These are phyloP conservation scores for Siniperca knerii DNA, from an alignment of 2,113 vertebrate genomes.

Conservation along the genomic window DNA sequence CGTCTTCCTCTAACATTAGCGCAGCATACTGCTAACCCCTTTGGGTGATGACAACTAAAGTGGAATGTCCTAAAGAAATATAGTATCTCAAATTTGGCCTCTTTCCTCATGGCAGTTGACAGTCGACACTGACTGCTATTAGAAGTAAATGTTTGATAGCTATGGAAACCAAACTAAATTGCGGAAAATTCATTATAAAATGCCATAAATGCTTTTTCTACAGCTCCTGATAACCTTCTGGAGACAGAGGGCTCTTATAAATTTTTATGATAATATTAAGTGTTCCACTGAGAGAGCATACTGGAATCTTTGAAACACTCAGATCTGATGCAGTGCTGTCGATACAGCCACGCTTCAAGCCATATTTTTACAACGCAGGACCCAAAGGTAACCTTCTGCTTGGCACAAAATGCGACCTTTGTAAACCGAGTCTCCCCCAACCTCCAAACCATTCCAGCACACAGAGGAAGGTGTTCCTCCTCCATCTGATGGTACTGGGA, in stretches of 20 bases:
- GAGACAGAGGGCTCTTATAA: conserved; percentile 36
- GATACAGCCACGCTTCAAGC: not conserved
- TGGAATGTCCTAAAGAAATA: conserved; percentile 50
- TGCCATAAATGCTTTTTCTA: conserved; percentile 28
- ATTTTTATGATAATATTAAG: conserved; percentile 48
- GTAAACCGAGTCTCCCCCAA: conserved; percentile 24
- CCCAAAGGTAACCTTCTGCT: conserved; percentile 49
- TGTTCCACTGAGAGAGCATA: conserved; percentile 33
- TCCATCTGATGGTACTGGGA: conserved; percentile 59
- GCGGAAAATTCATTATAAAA: conserved; percentile 42
- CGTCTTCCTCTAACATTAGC: conserved; percentile 46
- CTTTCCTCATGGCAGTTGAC: conserved; percentile 41
- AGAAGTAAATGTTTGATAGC: conserved; percentile 53
- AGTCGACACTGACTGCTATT: conserved; percentile 35
- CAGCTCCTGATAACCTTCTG: conserved; percentile 52
- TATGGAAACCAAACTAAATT: conserved; percentile 58
- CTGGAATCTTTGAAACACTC: conserved; percentile 36
- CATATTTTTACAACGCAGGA: conserved; percentile 10
- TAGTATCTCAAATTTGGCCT: conserved; percentile 32
- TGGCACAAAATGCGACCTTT: conserved; percentile 30
- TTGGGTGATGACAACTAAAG: conserved; percentile 49
- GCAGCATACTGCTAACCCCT: conserved; percentile 26
- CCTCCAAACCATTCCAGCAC: conserved; percentile 33
- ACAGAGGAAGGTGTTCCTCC: conserved; percentile 48
- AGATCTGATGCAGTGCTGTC: conserved; percentile 18